phyloP scores from a whole-genome alignment of 2,113 vertebrate species.

The Pomatostomus ruficeps region DNA sequence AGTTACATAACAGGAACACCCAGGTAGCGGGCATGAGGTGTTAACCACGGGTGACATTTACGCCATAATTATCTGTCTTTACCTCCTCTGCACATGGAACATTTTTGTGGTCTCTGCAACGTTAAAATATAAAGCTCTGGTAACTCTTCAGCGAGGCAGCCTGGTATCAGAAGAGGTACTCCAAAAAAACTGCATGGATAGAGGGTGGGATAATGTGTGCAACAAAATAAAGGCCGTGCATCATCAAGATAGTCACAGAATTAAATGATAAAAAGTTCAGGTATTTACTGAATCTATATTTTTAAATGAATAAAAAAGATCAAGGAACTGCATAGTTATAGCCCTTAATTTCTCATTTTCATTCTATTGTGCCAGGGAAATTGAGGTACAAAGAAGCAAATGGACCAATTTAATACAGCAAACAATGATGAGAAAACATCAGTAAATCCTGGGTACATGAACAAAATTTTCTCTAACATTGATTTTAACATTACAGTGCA shows the following conservation, averaged over 20 bases:
- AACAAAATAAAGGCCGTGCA: background rate
- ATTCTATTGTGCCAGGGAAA: background rate
- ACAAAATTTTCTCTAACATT: background rate
- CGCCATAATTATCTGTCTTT: slow-evolving; percentile 1
- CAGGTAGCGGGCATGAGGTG: slow-evolving; percentile 1
- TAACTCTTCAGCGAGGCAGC: background rate
- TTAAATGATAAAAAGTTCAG: background rate
- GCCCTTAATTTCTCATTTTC: background rate
- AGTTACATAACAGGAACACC: slow-evolving; percentile 41
- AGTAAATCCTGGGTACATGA: background rate
- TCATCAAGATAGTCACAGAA: background rate
- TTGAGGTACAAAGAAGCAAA: background rate
- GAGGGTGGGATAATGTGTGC: background rate
- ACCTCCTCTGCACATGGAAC: slow-evolving; percentile 32
- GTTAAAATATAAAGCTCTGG: slow-evolving; percentile 9
- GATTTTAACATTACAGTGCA: background rate
- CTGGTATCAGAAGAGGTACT: background rate
- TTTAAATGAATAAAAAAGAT: background rate
- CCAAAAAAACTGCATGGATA: background rate
- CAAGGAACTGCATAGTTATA: background rate
- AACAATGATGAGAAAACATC: background rate
- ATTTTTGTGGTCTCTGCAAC: slow-evolving; percentile 48
- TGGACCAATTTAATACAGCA: rapidly evolving
- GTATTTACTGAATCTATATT: background rate
- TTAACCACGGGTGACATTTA: slow-evolving; percentile 51